A percentile compares a stretch with the other conserved stretches of the same genome.
These are phyloP conservation scores for Premnoplex brunnescens DNA, from an alignment of 2,797 vertebrate species.

Conservation along the genomic window DNA sequence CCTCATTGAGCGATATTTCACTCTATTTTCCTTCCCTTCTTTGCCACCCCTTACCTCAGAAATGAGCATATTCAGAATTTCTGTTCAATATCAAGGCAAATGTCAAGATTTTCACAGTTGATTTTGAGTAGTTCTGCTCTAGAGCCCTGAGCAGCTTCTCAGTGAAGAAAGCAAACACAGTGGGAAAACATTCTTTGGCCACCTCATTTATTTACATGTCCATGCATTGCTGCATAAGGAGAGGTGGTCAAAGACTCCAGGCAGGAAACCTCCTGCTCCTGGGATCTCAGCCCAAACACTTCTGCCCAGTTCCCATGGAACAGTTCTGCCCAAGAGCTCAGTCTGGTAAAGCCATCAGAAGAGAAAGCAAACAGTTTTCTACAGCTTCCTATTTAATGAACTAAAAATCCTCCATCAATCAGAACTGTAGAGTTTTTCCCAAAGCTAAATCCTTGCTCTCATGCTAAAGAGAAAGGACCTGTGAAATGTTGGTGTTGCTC, in stretches of 20 bases:
- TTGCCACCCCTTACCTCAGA: not conserved
- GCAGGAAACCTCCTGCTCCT: not conserved
- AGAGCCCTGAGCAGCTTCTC: not conserved
- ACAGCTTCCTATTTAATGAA: not conserved
- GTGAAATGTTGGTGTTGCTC: rapidly evolving
- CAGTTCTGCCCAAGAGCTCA: not conserved
- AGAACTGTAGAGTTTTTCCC: not conserved
- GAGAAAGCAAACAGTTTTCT: not conserved
- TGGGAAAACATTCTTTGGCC: not conserved
- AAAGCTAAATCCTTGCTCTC: not conserved
- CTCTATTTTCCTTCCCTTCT: not conserved
- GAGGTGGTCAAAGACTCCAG: not conserved
- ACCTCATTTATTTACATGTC: not conserved
- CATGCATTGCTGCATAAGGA: not conserved
- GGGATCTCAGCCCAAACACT: not conserved
- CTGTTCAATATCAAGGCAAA: not conserved
- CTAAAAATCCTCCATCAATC: not conserved
- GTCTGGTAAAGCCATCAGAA: constrained; percentile 2
- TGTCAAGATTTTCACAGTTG: not conserved
- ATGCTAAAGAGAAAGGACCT: not conserved
- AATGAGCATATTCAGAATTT: not conserved
- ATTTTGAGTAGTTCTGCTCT: not conserved
- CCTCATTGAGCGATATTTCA: not conserved
- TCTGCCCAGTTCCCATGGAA: not conserved
- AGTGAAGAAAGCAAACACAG: not conserved